Conservation (phyloP, 92 coral and sea anemone genomes). For the Epizoanthus scotinus region DNA sequence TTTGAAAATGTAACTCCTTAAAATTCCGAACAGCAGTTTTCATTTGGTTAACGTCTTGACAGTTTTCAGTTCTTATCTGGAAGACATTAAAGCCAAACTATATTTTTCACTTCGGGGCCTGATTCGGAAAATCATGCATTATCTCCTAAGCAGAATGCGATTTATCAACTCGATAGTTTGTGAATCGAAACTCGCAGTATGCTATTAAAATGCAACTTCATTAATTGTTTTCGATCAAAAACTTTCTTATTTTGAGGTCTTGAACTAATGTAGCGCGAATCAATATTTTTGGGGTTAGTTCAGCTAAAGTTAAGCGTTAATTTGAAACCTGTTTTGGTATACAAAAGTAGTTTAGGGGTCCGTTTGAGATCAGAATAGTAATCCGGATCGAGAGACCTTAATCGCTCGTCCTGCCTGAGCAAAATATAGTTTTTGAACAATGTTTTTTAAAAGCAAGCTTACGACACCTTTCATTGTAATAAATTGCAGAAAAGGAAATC, state of each 20-base stretch:
- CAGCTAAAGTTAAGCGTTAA: background rate
- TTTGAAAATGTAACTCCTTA: background rate
- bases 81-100: background rate
- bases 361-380: background rate
- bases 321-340: constrained; percentile 8
- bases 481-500: too few species aligned
- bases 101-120: background rate
- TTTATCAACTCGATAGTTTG: background rate
- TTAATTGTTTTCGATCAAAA: background rate
- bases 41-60: background rate
- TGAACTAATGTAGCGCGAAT: background rate
- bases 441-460: background rate
- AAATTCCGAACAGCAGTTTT: background rate
- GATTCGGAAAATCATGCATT: background rate
- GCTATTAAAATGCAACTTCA: constrained; percentile 2
- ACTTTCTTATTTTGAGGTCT: background rate
- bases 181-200: background rate
- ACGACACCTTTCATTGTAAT: too few species aligned
- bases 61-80: background rate
- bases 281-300: background rate
- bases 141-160: background rate
- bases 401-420: background rate
- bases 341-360: background rate
- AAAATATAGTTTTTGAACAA: background rate
- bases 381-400: background rate